These are phyloP conservation scores for Etheostoma nigrum DNA, from an alignment of 2,797 vertebrate genomes.

Conservation along the genomic window DNA sequence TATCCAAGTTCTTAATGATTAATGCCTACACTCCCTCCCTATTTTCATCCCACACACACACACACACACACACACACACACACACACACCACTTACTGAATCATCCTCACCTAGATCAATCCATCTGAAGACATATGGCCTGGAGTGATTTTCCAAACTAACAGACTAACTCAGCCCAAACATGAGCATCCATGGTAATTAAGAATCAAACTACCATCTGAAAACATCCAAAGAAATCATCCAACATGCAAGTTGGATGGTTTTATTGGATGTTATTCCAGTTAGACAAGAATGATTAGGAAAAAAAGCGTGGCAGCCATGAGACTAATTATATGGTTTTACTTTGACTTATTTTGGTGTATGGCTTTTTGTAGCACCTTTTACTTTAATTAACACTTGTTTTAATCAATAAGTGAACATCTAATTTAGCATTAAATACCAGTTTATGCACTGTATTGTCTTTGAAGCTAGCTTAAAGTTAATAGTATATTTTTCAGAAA, in stretches of 20 bases:
- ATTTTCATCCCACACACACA: constrained; percentile 43
- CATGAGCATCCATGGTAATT: constrained; percentile 74
- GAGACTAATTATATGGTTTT: constrained; percentile 68
- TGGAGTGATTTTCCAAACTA: constrained; percentile 79
- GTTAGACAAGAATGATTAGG: constrained; percentile 57
- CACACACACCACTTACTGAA: constrained; percentile 66
- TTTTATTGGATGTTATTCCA: constrained; percentile 54
- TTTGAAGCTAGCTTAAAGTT: neutral
- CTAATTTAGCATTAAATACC: constrained; percentile 15
- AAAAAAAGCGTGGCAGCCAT: constrained; percentile 50
- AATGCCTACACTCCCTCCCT: constrained; percentile 70
- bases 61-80: constrained; percentile 9
- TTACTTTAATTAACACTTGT: constrained; percentile 30
- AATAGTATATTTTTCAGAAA: neutral
- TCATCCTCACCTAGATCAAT: constrained; percentile 81
- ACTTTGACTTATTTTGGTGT: constrained; percentile 47
- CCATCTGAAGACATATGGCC: constrained; percentile 80
- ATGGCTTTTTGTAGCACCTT: constrained; percentile 29
- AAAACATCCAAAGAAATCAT: constrained; percentile 74
- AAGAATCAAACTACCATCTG: constrained; percentile 61
- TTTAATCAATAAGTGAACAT: constrained; percentile 33
- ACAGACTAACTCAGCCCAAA: constrained; percentile 69
- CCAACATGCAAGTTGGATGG: constrained; percentile 48
- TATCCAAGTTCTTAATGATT: constrained; percentile 83
- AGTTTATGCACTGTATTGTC: neutral